A percentile compares a stretch with the other conserved stretches of the same genome.
Evolutionary conservation across 2,113 vertebrate species (phyloP).

Genomic region (Corapipo altera): DNA sequence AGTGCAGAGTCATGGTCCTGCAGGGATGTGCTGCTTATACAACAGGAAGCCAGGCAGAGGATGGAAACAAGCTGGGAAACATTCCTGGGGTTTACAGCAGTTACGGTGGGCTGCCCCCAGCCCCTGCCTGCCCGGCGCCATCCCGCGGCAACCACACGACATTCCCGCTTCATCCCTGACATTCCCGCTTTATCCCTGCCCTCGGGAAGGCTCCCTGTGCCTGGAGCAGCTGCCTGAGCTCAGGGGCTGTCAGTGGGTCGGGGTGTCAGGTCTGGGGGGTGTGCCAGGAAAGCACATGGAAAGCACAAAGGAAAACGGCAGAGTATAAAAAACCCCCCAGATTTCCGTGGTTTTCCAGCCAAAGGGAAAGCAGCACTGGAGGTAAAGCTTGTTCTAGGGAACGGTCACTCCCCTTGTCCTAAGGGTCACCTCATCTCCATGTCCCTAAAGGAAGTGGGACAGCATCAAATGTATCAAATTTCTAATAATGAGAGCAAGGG

Average conservation of each 20-base stretch:
- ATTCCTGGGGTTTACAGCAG: neutral
- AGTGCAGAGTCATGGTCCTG: constrained; percentile 60
- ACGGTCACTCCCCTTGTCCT: neutral
- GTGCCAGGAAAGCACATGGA: fast-evolving
- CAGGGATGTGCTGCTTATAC: neutral
- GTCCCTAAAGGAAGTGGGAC: neutral
- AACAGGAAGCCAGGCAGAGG: neutral
- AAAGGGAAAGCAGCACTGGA: neutral
- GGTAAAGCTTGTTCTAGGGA: neutral
- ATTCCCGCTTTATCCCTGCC: neutral
- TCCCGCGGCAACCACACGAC: neutral
- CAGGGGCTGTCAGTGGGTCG: neutral
- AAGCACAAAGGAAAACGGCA: neutral
- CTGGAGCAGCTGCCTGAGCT: neutral
- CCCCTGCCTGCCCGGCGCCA: neutral
- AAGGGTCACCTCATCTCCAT: neutral
- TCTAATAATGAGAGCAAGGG: neutral
- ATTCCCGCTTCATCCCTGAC: neutral
- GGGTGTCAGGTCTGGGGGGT: neutral
- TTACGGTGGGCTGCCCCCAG: neutral
- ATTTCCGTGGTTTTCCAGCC: neutral
- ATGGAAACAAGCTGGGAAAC: neutral
- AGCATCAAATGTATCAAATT: neutral
- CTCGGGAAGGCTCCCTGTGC: neutral
- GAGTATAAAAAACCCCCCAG: neutral